Evolutionary conservation across 2,113 vertebrate species (phyloP).

Genomic region (Dolichallabes microphthalmus): DNA sequence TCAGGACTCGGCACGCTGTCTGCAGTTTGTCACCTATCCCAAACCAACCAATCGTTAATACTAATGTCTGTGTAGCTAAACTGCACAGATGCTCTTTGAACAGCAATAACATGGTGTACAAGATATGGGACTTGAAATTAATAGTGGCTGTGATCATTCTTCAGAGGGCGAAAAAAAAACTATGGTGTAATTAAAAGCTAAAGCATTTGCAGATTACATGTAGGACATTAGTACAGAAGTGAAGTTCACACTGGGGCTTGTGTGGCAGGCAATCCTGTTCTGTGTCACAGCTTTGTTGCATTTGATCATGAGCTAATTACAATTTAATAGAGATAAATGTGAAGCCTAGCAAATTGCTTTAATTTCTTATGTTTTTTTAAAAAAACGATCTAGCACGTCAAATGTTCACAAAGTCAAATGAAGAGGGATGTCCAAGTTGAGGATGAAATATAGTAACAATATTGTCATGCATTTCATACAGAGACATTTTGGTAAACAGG

Average conservation of each 20-base stretch:
- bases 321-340: constrained; percentile 76
- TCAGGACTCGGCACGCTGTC: constrained; percentile 80
- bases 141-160: constrained; percentile 83
- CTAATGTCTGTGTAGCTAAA: constrained; percentile 99
- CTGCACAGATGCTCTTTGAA: constrained; percentile 80
- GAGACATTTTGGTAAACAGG: constrained; percentile 6
- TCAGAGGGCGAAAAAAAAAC: constrained; percentile 80
- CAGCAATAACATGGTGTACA: constrained; percentile 76
- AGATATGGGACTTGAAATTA: constrained; percentile 79
- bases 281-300: constrained; percentile 73
- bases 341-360: constrained; percentile 34
- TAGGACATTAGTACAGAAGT: constrained; percentile 69
- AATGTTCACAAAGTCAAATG: background rate
- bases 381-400: constrained; percentile 15
- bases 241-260: constrained; percentile 72
- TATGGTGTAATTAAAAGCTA: constrained; percentile 86
- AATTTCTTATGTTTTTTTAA: constrained; percentile 36
- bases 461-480: background rate
- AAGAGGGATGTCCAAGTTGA: constrained; percentile 1
- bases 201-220: constrained; percentile 69
- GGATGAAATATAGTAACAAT: background rate
- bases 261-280: constrained; percentile 70
- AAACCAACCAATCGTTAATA: constrained; percentile 95
- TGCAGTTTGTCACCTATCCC: constrained; percentile 97
- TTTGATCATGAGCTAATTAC: constrained; percentile 65